Conservation (phyloP, 2,888 invertebrate species). For the Heliconius charithonia region DNA sequence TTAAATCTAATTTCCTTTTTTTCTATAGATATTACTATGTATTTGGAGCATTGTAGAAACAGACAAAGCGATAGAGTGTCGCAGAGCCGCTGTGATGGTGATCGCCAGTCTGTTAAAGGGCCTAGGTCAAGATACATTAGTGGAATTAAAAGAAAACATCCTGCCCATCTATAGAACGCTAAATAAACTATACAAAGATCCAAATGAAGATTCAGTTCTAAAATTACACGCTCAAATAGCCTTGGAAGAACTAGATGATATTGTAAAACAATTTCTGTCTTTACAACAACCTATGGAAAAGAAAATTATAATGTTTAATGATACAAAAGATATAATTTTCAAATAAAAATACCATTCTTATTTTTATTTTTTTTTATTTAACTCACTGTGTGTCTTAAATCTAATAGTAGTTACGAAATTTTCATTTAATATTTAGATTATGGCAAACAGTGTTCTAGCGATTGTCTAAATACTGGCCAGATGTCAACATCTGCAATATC, state of each 20-base stretch:
- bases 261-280: constrained; percentile 85
- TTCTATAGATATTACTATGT: constrained; percentile 87
- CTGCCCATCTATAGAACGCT: constrained; percentile 88
- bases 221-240: constrained; percentile 90
- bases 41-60: constrained; percentile 87
- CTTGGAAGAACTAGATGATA: constrained; percentile 89
- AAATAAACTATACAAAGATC: constrained; percentile 85
- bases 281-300: constrained; percentile 84
- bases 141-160: constrained; percentile 86
- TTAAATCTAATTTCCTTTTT: constrained; percentile 50
- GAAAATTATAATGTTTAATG: constrained; percentile 73
- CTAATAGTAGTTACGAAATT: constrained; percentile 24
- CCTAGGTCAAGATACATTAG: constrained; percentile 87
- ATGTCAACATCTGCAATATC: constrained; percentile 40
- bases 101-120: constrained; percentile 89
- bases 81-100: constrained; percentile 91
- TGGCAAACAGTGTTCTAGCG: constrained; percentile 43
- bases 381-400: constrained; percentile 39
- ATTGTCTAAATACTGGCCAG: constrained; percentile 49
- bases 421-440: constrained; percentile 29
- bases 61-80: constrained; percentile 88
- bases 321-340: constrained; percentile 52
- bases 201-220: constrained; percentile 86
- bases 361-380: constrained; percentile 45
- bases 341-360: constrained; percentile 58